Percentiles rank a stretch among this genome's conserved stretches.
These are phyloP conservation scores for Steatocranus sp. DNA, from an alignment of 2,797 vertebrate genomes.

Conservation along the genomic window DNA sequence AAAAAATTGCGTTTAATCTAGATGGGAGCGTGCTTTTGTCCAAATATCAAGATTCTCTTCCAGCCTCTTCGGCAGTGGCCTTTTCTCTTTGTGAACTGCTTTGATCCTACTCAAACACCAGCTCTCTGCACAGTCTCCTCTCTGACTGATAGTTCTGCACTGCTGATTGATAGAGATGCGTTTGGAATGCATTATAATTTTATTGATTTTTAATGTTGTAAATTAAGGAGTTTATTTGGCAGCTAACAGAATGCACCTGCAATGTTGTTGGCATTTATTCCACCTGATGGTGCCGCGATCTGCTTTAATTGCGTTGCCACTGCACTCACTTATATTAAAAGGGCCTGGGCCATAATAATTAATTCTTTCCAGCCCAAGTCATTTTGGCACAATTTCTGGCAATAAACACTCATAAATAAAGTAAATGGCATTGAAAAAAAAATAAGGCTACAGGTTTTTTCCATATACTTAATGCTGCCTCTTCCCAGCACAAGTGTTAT, in stretches of 20 bases:
- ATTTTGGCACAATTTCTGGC: slow-evolving; percentile 99
- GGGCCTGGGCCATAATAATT: slow-evolving; percentile 92
- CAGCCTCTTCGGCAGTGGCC: slow-evolving; percentile 44
- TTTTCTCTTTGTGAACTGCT: slow-evolving; percentile 24
- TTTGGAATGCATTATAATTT: slow-evolving; percentile 98
- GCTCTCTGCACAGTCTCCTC: not conserved
- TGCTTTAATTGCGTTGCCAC: slow-evolving; percentile 94
- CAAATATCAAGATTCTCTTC: not conserved
- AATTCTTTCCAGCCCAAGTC: slow-evolving; percentile 95
- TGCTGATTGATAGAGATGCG: slow-evolving; percentile 88
- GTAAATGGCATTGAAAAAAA: slow-evolving; percentile 85
- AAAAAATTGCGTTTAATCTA: slow-evolving; percentile 29
- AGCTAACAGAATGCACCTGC: slow-evolving; percentile 90
- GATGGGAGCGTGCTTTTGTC: not conserved
- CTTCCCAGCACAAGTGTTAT: slow-evolving; percentile 84
- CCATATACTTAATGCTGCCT: slow-evolving; percentile 85
- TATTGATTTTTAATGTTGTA: slow-evolving; percentile 99
- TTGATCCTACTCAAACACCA: not conserved
- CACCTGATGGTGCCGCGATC: slow-evolving; percentile 87
- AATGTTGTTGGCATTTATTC: slow-evolving; percentile 85
- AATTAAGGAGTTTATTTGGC: slow-evolving; percentile 98
- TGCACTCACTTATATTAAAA: slow-evolving; percentile 99
- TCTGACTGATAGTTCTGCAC: not conserved
- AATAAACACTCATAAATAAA: slow-evolving; percentile 98
- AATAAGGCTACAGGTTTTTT: slow-evolving; percentile 83